Evolutionary conservation across 1,140 invertebrate genomes (phyloP).

Genomic region (Bactericera cockerelli): DNA sequence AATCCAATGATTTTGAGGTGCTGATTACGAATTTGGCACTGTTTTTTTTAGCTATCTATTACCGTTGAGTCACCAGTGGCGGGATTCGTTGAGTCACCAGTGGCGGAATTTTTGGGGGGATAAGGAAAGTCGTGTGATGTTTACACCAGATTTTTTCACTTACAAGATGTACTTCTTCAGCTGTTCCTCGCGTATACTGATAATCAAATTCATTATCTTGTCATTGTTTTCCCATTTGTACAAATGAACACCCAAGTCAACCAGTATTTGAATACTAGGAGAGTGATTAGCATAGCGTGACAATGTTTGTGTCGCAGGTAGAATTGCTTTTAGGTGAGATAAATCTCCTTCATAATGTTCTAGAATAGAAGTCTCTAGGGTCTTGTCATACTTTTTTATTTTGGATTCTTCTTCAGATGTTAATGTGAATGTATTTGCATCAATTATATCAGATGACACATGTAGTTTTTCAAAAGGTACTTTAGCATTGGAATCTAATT

Average conservation of each 20-base stretch:
- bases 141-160: no score
- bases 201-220: background rate
- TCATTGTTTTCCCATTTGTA: background rate
- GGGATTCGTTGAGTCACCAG: no score
- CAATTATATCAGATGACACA: background rate
- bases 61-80: no score
- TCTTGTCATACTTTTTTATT: background rate
- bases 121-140: no score
- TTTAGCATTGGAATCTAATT: no score
- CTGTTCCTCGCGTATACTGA: background rate
- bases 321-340: background rate
- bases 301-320: background rate
- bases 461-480: background rate
- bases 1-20: no score
- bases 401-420: background rate
- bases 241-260: conserved; percentile 5
- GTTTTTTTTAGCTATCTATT: no score
- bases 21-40: no score
- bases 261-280: background rate
- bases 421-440: background rate
- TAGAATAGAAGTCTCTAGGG: background rate
- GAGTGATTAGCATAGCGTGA: background rate
- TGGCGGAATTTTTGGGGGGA: no score
- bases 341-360: background rate
- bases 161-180: background rate